Evolutionary conservation across 2,888 invertebrate genomes (phyloP).

Genomic region (Athetis lepigone): DNA sequence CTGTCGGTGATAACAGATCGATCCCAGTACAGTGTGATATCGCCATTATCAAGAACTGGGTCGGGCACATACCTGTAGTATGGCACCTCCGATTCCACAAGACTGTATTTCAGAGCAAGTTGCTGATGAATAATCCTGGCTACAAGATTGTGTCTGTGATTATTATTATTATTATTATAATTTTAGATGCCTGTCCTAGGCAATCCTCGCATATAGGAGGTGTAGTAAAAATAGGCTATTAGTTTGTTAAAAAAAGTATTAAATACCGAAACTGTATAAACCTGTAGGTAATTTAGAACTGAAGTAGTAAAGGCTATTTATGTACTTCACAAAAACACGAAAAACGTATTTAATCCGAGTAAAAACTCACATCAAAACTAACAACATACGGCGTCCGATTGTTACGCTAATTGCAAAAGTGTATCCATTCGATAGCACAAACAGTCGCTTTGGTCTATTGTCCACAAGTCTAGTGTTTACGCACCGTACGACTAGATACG

Average conservation of each 20-base stretch:
- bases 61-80: too few species aligned
- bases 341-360: conserved; percentile 16
- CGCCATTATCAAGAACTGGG: too few species aligned
- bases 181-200: not conserved
- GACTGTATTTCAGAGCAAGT: too few species aligned
- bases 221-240: too few species aligned
- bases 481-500: conserved; percentile 68
- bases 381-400: conserved; percentile 57
- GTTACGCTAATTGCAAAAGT: conserved; percentile 81
- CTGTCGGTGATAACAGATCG: too few species aligned
- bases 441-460: conserved; percentile 81
- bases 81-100: too few species aligned
- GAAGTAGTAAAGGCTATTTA: not conserved
- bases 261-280: too few species aligned
- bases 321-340: not conserved
- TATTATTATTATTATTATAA: not conserved
- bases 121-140: too few species aligned
- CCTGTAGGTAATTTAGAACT: not conserved
- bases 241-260: too few species aligned
- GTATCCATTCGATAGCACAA: conserved; percentile 75
- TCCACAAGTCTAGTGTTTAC: conserved; percentile 80
- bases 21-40: too few species aligned
- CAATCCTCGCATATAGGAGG: too few species aligned
- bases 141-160: too few species aligned
- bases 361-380: conserved; percentile 38